Evolutionary conservation across 2,797 vertebrate genomes (phyloP), one percentile per base, ranked within the genome.

Genomic region (Poeciliopsis infans): DNA sequence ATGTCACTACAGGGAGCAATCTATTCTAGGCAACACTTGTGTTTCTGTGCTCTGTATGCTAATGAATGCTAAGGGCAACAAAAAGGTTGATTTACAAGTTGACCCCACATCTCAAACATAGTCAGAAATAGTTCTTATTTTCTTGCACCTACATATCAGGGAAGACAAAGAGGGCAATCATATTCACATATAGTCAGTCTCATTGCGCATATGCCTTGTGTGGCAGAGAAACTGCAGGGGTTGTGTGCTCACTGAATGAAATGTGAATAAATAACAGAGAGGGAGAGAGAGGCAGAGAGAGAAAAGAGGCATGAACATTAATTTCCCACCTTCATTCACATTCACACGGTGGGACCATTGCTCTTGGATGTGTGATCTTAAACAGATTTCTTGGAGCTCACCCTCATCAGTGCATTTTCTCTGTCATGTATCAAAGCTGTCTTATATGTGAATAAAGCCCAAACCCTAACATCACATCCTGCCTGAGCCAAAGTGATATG

Each of bases 361-460:
- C 92, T 94, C 92, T 90, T 79, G 81, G 85, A 87, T 31, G 83
- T 90, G 88, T 86, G 92, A 95, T 94, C 91, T 91, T 87, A 87
- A 95, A 94, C 93, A 90, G 88, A 95, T 95, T 92, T 90, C 89
- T 89, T 82, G 82, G 80, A 78, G 46, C 91, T 90, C 91, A 73
- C 79, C 78, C 87, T 92, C 93, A 94, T 93, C 93, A 94, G 92
- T 82, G 84, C 76, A 90, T 94, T 95, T 93, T 88, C 89, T 79
- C 83, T 77, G 82, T 92, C 89, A 92, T 94, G 94, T 92, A 95
- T 95, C 93, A 95, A 93, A 91, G 84, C 86, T 41, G 86, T 88
- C 74, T 74, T 82, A 85, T 79, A 78, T 90, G 85, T 87, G 88
- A 90, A 87, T 88, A 90, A 92, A 86, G 78, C 83, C 83, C 49